Conservation (phyloP, 1,140 invertebrate species). For the Copidosoma floridanum region DNA sequence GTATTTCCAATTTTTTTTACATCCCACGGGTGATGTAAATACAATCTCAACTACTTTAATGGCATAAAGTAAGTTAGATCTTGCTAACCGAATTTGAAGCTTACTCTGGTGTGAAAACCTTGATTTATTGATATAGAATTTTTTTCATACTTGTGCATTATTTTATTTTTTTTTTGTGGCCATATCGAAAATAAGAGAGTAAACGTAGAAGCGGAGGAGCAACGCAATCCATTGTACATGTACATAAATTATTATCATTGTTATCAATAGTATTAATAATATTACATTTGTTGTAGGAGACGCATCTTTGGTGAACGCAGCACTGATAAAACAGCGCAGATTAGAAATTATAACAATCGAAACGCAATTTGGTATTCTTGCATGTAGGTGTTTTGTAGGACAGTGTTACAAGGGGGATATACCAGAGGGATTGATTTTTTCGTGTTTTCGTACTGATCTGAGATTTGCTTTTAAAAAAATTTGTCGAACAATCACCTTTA, state of each 20-base stretch:
- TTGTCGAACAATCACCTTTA: slow-evolving; percentile 31
- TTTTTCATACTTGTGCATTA: not conserved
- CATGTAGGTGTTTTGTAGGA: slow-evolving; percentile 27
- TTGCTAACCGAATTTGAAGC: not conserved
- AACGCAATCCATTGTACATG: slow-evolving; percentile 3
- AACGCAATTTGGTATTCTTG: slow-evolving; percentile 50
- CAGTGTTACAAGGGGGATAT: too few relatives aligned
- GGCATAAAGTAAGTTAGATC: not conserved
- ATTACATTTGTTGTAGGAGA: slow-evolving; percentile 5
- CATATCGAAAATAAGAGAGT: slow-evolving; percentile 55
- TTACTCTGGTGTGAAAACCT: not conserved
- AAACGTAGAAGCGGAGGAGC: slow-evolving; percentile 38
- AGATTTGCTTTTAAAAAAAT: slow-evolving; percentile 18
- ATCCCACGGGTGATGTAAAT: too few relatives aligned
- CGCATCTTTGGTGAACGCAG: slow-evolving; percentile 47
- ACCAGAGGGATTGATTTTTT: not conserved
- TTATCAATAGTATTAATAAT: not conserved
- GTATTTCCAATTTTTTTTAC: too few relatives aligned
- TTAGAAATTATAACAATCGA: too few relatives aligned
- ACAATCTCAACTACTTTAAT: not conserved
- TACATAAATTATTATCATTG: slow-evolving; percentile 8
- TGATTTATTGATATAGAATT: slow-evolving; percentile 8
- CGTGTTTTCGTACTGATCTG: slow-evolving; percentile 16
- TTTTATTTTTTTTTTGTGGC: slow-evolving; percentile 29
- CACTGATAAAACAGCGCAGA: slow-evolving; percentile 32